Conservation (phyloP, 2,888 invertebrate genomes). For the Nomada ruficornis region DNA sequence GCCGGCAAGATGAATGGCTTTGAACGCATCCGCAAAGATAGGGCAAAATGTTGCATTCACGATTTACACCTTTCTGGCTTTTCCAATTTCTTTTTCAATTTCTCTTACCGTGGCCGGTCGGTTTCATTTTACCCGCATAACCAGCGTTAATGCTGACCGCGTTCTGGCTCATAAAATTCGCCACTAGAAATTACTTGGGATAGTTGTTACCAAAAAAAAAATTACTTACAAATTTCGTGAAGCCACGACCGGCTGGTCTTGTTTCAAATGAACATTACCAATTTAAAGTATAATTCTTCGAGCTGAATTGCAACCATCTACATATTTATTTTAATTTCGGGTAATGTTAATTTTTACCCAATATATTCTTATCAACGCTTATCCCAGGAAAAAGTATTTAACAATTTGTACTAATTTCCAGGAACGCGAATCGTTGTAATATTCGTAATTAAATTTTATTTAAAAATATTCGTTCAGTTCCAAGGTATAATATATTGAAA, state of each 20-base stretch:
- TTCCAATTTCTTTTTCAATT: slow-evolving; percentile 42
- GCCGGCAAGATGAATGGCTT: slow-evolving; percentile 45
- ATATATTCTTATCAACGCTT: not conserved
- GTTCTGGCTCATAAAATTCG: not conserved
- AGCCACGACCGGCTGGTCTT: too few species aligned
- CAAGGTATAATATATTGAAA: too few species aligned
- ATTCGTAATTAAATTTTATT: too few species aligned
- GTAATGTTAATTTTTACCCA: not conserved
- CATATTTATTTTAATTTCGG: not conserved
- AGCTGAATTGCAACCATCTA: not conserved
- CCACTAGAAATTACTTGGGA: not conserved
- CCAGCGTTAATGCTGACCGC: not conserved
- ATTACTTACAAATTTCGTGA: not conserved
- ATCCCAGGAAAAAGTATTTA: too few species aligned
- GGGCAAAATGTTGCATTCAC: slow-evolving; percentile 38
- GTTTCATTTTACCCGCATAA: slow-evolving; percentile 6
- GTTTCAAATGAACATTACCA: not conserved
- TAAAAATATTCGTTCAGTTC: too few species aligned
- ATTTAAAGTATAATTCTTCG: not conserved
- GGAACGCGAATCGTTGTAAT: too few species aligned
- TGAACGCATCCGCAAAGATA: slow-evolving; percentile 50
- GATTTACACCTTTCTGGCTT: slow-evolving; percentile 50
- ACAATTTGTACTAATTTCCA: too few species aligned
- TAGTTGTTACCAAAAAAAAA: not conserved
- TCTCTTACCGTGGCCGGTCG: not conserved